Evolutionary conservation across 2,797 vertebrate genomes (phyloP).

Genomic region (Megaceryle alcyon): DNA sequence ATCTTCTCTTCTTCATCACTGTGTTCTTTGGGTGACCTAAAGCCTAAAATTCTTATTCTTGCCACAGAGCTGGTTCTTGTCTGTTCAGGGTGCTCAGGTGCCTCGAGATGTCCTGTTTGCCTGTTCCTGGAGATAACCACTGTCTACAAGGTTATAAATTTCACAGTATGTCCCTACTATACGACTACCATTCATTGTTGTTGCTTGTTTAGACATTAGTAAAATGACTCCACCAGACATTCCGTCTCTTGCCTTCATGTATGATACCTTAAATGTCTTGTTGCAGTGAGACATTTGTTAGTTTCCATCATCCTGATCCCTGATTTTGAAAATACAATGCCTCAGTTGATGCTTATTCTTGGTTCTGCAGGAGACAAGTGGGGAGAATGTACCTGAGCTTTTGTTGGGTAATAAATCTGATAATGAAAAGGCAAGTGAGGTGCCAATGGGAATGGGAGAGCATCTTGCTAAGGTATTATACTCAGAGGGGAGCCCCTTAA

Average conservation of each 20-base stretch:
- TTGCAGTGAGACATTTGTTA: neutral
- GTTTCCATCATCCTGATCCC: neutral
- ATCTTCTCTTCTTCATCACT: too few species aligned
- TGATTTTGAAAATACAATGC: neutral
- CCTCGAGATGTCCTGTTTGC: too few species aligned
- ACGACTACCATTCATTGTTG: too few species aligned
- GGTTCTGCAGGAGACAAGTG: conserved; percentile 85
- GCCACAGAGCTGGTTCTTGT: too few species aligned
- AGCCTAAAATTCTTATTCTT: too few species aligned
- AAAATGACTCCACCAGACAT: too few species aligned
- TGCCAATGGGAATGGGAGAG: conserved; percentile 82
- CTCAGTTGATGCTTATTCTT: neutral
- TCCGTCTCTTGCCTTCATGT: neutral
- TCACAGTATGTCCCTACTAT: too few species aligned
- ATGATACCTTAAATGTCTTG: neutral
- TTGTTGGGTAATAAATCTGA: conserved; percentile 93
- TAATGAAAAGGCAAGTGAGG: conserved; percentile 84
- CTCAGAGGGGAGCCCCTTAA: neutral
- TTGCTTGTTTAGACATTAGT: too few species aligned
- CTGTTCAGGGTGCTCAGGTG: too few species aligned
- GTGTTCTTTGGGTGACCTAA: too few species aligned
- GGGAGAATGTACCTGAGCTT: conserved; percentile 87
- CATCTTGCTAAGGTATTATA: conserved; percentile 91
- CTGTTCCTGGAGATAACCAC: too few species aligned
- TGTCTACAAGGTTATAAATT: too few species aligned